Percentiles rank a stretch among this genome's conserved stretches.
phyloP scores from a whole-genome alignment of 1,140 invertebrate genomes.

The Drosophila punjabiensis region DNA sequence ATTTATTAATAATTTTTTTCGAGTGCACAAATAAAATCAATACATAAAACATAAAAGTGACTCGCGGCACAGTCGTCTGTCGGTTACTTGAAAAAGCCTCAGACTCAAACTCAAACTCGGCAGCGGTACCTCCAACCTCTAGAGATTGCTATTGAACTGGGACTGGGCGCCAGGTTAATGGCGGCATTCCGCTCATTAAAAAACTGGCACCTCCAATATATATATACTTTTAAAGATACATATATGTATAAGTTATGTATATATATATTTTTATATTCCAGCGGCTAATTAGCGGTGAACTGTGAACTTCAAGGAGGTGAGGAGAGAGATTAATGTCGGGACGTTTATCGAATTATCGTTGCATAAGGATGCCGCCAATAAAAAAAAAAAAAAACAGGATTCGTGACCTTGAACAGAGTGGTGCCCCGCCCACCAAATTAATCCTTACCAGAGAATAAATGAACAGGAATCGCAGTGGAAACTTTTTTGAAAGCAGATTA shows the following conservation, averaged over 20 bases:
- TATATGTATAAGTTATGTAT: not conserved
- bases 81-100: conserved; percentile 65
- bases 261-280: not conserved
- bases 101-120: conserved; percentile 5
- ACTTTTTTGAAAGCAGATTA: not conserved
- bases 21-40: conserved; percentile 74
- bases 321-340: conserved; percentile 34
- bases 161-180: conserved; percentile 49
- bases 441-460: conserved; percentile 3
- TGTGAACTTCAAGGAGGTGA: conserved; percentile 60
- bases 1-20: not conserved
- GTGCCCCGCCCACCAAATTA: conserved; percentile 9
- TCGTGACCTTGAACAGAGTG: conserved; percentile 25
- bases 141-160: conserved; percentile 1
- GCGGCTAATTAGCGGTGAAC: conserved; percentile 74
- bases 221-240: not conserved
- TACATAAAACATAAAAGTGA: conserved; percentile 80
- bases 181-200: conserved; percentile 7
- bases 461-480: not conserved
- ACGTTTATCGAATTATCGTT: conserved; percentile 51
- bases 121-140: conserved; percentile 23
- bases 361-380: conserved; percentile 27
- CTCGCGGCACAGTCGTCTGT: conserved; percentile 48
- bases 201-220: conserved; percentile 10
- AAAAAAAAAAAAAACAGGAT: conserved; percentile 18